Conservation (phyloP, 2,888 invertebrate genomes). For the Drosophila kokeensis region DNA sequence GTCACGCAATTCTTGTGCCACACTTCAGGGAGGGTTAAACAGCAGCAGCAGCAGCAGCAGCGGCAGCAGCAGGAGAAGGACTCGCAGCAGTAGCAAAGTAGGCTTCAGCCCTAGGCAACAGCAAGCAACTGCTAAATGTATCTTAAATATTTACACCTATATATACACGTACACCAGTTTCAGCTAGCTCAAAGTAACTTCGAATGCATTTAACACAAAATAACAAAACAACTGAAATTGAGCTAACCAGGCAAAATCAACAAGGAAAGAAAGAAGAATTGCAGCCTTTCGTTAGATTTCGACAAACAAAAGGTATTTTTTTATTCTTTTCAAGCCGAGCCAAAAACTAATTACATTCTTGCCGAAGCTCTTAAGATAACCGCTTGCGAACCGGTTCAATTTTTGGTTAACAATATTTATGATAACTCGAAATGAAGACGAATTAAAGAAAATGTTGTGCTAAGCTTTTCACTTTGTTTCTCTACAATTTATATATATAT, state of each 20-base stretch:
- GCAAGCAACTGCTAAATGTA: conserved; percentile 68
- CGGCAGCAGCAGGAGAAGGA: conserved; percentile 5
- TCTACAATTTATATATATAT: conserved; percentile 39
- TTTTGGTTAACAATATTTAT: conserved; percentile 9
- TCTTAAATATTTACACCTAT: conserved; percentile 68
- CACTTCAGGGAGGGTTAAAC: conserved; percentile 66
- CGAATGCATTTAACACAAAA: conserved; percentile 54
- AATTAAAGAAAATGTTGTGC: conserved; percentile 56
- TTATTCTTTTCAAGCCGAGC: conserved; percentile 43
- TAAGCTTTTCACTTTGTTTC: conserved; percentile 72
- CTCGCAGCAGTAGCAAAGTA: conserved; percentile 28
- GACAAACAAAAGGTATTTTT: conserved; percentile 19
- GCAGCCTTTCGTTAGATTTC: conserved; percentile 50
- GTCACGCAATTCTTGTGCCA: conserved; percentile 77
- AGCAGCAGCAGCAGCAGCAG: conserved; percentile 28
- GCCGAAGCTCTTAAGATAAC: conserved; percentile 30
- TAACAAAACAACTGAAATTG: conserved; percentile 15
- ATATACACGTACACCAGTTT: conserved; percentile 45
- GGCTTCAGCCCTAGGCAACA: conserved; percentile 67
- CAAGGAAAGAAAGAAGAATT: conserved; percentile 6
- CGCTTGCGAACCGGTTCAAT: conserved; percentile 26
- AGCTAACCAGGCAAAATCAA: conserved; percentile 6
- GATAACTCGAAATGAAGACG: conserved; percentile 1
- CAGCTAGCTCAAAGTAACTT: conserved; percentile 67
- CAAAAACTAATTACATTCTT: conserved; percentile 21